phyloP scores from a whole-genome alignment of 2,113 vertebrate species.

The Amazona vittata region DNA sequence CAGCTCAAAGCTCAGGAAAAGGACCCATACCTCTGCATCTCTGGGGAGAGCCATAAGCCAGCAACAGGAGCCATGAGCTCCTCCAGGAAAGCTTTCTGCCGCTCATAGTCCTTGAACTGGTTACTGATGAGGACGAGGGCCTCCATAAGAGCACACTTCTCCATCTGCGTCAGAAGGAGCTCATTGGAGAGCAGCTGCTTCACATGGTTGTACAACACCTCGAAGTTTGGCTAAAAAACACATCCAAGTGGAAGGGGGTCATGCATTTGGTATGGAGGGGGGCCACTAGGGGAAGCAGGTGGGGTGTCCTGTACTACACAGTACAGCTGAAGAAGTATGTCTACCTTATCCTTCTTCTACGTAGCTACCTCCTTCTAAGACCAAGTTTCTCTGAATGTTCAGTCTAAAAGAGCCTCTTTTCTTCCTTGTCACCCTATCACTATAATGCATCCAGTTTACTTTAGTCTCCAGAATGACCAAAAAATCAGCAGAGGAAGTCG shows the following conservation, averaged over 20 bases:
- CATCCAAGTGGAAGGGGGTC: background rate
- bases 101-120: constrained; percentile 92
- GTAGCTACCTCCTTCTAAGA: background rate
- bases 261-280: background rate
- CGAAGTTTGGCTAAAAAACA: constrained; percentile 87
- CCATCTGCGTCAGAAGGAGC: constrained; percentile 86
- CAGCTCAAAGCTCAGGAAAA: background rate
- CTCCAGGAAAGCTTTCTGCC: constrained; percentile 90
- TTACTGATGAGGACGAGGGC: constrained; percentile 94
- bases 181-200: constrained; percentile 88
- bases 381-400: background rate
- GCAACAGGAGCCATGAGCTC: constrained; percentile 88
- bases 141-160: constrained; percentile 93
- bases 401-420: background rate
- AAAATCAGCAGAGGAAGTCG: background rate
- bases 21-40: constrained; percentile 82
- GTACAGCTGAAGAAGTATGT: background rate
- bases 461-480: background rate
- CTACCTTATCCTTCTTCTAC: background rate
- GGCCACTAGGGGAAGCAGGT: background rate
- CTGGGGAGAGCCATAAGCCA: constrained; percentile 89
- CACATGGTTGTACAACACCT: constrained; percentile 89
- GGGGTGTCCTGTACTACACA: background rate
- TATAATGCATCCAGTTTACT: background rate
- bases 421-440: background rate